These are phyloP conservation scores for Fragum sueziense DNA, from an alignment of 2,888 invertebrate genomes.

Conservation along the genomic window DNA sequence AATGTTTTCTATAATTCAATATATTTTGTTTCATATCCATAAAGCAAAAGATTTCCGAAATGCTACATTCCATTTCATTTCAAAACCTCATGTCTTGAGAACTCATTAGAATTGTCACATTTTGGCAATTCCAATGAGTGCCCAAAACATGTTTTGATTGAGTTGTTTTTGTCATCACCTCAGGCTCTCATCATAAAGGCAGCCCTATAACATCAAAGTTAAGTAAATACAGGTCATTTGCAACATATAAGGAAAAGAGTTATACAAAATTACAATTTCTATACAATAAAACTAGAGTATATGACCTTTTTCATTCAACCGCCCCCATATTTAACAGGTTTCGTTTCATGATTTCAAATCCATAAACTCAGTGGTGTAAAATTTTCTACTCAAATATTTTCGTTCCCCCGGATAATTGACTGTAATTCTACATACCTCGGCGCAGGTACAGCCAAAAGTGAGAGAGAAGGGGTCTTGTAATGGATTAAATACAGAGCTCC, in stretches of 20 bases:
- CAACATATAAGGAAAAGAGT: not conserved
- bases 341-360: not conserved
- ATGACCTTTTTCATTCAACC: constrained; percentile 15
- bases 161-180: too few species aligned
- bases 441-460: constrained; percentile 59
- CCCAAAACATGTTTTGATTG: too few species aligned
- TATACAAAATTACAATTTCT: not conserved
- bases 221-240: too few species aligned
- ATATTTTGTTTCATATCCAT: too few species aligned
- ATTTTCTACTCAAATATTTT: not conserved
- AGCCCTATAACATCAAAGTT: too few species aligned
- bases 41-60: too few species aligned
- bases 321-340: constrained; percentile 8
- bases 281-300: constrained; percentile 6
- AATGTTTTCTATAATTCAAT: too few species aligned
- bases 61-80: too few species aligned
- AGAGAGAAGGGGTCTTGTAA: not conserved
- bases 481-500: constrained; percentile 6
- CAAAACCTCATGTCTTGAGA: too few species aligned
- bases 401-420: not conserved
- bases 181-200: too few species aligned
- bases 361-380: constrained; percentile 8
- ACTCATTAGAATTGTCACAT: too few species aligned
- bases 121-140: too few species aligned
- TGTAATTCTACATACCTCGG: constrained; percentile 46